phyloP scores from a whole-genome alignment of 2,113 vertebrate genomes.

The Podilymbus podiceps region DNA sequence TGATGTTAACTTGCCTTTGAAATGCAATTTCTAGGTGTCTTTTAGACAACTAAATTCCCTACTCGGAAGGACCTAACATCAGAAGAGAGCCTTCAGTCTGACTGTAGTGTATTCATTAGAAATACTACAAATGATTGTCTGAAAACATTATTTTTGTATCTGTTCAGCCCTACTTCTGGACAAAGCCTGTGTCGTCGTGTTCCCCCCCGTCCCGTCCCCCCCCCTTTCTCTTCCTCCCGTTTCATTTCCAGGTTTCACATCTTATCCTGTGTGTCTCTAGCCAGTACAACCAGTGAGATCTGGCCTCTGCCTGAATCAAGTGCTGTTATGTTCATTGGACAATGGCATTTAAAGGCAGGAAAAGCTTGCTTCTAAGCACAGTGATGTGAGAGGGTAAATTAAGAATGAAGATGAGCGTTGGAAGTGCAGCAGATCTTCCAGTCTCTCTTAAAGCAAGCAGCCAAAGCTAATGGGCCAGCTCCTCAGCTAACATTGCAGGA shows the following conservation, averaged over 20 bases:
- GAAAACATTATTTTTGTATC: too few species aligned
- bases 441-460: background rate
- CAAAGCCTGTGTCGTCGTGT: too few species aligned
- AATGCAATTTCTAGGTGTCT: background rate
- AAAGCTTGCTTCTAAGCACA: background rate
- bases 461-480: conserved; percentile 15
- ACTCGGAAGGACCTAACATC: background rate
- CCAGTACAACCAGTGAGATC: background rate
- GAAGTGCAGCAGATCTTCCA: background rate
- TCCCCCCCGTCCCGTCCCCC: too few species aligned
- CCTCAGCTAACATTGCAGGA: background rate
- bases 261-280: background rate
- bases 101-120: background rate
- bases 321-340: background rate
- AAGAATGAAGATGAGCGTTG: conserved; percentile 4
- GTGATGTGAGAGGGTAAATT: background rate
- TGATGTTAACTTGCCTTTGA: background rate
- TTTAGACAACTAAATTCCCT: background rate
- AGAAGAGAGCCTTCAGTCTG: background rate
- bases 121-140: background rate
- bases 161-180: background rate
- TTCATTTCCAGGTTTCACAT: background rate
- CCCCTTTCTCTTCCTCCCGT: background rate
- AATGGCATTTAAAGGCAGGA: background rate
- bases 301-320: background rate